Conservation (phyloP, 2,113 vertebrate genomes). For the Actenoides hombroni region DNA sequence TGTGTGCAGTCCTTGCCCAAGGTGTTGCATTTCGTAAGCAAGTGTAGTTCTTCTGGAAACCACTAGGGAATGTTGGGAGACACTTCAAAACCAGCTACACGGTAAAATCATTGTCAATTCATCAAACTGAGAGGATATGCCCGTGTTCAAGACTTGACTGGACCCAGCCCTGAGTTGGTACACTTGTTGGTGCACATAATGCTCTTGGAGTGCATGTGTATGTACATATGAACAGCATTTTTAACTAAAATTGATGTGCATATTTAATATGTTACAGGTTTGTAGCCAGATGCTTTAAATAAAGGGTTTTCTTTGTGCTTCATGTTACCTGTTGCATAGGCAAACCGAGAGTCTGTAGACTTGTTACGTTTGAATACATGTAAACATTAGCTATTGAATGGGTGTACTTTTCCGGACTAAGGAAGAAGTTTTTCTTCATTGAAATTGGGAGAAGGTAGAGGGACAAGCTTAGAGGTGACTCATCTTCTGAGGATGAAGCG, state of each 20-base stretch:
- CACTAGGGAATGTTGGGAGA: neutral
- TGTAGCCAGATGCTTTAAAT: neutral
- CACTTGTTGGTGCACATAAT: neutral
- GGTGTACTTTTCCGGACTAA: neutral
- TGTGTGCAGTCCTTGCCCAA: neutral
- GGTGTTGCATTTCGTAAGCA: neutral
- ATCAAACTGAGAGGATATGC: neutral
- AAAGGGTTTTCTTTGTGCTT: neutral
- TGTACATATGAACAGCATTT: neutral
- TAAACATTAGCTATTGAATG: neutral
- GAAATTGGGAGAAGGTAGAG: neutral
- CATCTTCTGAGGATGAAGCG: neutral
- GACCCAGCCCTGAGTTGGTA: neutral
- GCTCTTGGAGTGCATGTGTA: neutral
- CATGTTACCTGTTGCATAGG: neutral
- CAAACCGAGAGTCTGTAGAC: neutral
- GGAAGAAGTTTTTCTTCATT: neutral
- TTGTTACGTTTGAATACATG: neutral
- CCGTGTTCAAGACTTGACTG: neutral
- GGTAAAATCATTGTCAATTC: neutral
- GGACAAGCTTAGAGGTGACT: neutral
- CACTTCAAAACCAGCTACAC: neutral
- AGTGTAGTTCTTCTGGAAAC: neutral
- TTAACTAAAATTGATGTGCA: neutral
- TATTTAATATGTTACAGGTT: neutral